These are phyloP conservation scores for Ceratosolen solmsi DNA, from an alignment of 1,140 invertebrate genomes.

Conservation along the genomic window DNA sequence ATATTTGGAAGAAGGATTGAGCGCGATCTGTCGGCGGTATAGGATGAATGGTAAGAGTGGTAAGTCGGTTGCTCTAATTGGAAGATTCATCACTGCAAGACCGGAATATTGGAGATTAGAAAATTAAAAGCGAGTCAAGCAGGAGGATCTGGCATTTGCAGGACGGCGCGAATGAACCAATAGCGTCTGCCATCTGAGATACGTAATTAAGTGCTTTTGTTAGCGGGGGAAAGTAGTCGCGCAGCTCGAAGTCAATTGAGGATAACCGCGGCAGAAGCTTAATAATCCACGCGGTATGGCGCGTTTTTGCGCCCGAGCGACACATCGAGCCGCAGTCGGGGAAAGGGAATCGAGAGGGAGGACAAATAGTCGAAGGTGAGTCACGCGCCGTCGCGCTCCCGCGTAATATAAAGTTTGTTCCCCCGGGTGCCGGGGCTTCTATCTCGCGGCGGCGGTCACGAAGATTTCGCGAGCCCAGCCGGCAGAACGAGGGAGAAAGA, in stretches of 20 bases:
- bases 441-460: not conserved
- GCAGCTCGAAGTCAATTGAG: constrained; percentile 21
- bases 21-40: too few species aligned
- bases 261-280: constrained; percentile 47
- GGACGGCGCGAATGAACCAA: not conserved
- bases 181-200: not conserved
- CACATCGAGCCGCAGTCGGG: not conserved
- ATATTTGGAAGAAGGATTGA: too few species aligned
- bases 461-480: constrained; percentile 36
- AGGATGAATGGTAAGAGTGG: too few species aligned
- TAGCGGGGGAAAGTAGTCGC: not conserved
- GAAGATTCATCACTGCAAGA: too few species aligned
- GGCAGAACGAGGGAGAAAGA: not conserved
- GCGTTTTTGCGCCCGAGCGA: constrained; percentile 16
- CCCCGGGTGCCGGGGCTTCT: constrained; percentile 37
- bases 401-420: constrained; percentile 57
- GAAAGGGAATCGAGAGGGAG: constrained; percentile 13
- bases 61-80: not conserved
- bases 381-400: constrained; percentile 52
- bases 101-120: too few species aligned
- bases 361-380: constrained; percentile 56
- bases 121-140: not conserved
- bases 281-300: constrained; percentile 47
- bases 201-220: constrained; percentile 19
- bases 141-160: not conserved